Evolutionary conservation across 2,113 vertebrate genomes (phyloP).

Genomic region (Sitta europaea): DNA sequence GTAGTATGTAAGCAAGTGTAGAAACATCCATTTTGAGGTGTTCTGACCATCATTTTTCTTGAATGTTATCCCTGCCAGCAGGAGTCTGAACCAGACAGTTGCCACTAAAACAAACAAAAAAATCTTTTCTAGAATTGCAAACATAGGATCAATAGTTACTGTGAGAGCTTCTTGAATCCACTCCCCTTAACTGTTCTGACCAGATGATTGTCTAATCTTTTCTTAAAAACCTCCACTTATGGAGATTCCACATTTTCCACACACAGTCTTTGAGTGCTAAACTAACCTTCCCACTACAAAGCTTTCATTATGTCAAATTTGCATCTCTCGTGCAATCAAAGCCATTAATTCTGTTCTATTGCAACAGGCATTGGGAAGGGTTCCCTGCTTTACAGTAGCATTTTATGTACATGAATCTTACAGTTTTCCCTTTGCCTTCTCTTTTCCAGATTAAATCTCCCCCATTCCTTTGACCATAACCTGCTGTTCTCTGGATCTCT

Average conservation of each 20-base stretch:
- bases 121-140: neutral
- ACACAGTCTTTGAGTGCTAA: neutral
- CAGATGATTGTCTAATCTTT: neutral
- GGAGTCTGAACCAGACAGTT: neutral
- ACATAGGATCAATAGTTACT: neutral
- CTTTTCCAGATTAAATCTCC: conserved; percentile 1
- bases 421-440: neutral
- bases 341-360: neutral
- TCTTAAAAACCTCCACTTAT: neutral
- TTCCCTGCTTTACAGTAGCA: neutral
- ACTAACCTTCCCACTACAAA: neutral
- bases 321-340: neutral
- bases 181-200: neutral
- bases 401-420: neutral
- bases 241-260: neutral
- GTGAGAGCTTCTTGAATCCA: neutral
- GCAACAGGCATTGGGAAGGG: neutral
- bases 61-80: neutral
- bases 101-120: neutral
- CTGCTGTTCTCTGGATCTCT: neutral
- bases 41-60: neutral
- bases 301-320: neutral
- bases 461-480: neutral
- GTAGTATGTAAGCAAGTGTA: neutral
- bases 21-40: neutral